phyloP scores from a whole-genome alignment of 2,113 vertebrate species.

The Chaetops frenatus region DNA sequence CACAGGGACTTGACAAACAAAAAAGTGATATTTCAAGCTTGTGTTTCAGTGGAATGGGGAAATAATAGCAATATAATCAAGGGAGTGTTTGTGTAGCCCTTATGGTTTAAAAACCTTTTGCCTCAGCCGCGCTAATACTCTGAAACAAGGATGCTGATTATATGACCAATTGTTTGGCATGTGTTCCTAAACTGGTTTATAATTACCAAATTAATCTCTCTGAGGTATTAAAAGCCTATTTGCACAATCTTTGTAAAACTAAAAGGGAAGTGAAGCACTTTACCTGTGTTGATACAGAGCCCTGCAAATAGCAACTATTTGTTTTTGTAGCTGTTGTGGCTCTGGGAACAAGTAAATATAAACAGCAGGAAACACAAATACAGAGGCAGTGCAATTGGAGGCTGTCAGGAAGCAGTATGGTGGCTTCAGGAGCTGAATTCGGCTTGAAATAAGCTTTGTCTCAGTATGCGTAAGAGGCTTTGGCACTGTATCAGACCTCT shows the following conservation, averaged over 20 bases:
- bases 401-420: slow-evolving; percentile 72
- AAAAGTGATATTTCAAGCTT: slow-evolving; percentile 33
- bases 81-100: slow-evolving; percentile 44
- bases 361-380: slow-evolving; percentile 78
- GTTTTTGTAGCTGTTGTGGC: slow-evolving; percentile 74
- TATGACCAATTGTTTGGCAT: slow-evolving; percentile 71
- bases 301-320: slow-evolving; percentile 69
- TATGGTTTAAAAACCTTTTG: slow-evolving; percentile 45
- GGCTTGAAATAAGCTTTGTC: slow-evolving; percentile 78
- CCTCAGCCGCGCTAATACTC: slow-evolving; percentile 49
- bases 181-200: slow-evolving; percentile 70
- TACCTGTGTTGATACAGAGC: slow-evolving; percentile 67
- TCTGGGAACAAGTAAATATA: slow-evolving; percentile 77
- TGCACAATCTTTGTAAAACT: slow-evolving; percentile 55
- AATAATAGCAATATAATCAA: slow-evolving; percentile 31
- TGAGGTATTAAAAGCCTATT: slow-evolving; percentile 74
- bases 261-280: slow-evolving; percentile 16
- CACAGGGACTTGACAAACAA: slow-evolving; percentile 22
- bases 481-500: slow-evolving; percentile 78
- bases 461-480: slow-evolving; percentile 75
- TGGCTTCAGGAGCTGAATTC: slow-evolving; percentile 70
- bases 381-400: slow-evolving; percentile 66
- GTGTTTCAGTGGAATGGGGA: slow-evolving; percentile 16
- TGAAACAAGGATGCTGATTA: slow-evolving; percentile 60
- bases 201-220: slow-evolving; percentile 77